Evolutionary conservation across 2,113 vertebrate genomes (phyloP).

Genomic region (Rhinichthys klamathensis): DNA sequence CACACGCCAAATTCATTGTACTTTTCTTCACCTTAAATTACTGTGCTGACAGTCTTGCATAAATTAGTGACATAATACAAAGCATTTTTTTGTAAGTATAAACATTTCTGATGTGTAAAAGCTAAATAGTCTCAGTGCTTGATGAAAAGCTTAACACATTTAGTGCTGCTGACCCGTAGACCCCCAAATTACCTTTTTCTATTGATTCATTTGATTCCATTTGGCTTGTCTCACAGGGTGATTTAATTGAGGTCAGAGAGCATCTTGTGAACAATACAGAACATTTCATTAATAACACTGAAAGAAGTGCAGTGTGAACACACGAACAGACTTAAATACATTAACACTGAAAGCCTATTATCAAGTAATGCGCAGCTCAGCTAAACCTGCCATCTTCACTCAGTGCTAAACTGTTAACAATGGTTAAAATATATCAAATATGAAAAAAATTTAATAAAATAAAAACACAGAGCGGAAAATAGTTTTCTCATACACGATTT

Average conservation of each 20-base stretch:
- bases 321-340: constrained; percentile 41
- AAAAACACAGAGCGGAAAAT: neutral
- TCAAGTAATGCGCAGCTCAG: constrained; percentile 15
- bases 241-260: constrained; percentile 54
- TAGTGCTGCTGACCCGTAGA: constrained; percentile 15
- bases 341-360: constrained; percentile 52
- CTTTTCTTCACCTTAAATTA: neutral
- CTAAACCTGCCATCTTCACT: constrained; percentile 29
- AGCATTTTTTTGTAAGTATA: neutral
- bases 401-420: neutral
- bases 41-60: neutral
- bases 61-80: neutral
- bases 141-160: constrained; percentile 27
- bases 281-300: constrained; percentile 38
- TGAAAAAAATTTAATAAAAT: neutral
- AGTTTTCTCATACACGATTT: neutral
- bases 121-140: constrained; percentile 8
- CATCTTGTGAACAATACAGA: constrained; percentile 34
- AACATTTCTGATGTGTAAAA: constrained; percentile 24
- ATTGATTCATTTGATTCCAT: constrained; percentile 36
- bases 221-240: constrained; percentile 35
- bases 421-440: neutral
- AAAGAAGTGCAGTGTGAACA: constrained; percentile 28
- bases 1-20: neutral
- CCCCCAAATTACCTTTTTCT: constrained; percentile 36